Conservation (phyloP, 2,113 vertebrate genomes). For the Scartelaos histophorus region DNA sequence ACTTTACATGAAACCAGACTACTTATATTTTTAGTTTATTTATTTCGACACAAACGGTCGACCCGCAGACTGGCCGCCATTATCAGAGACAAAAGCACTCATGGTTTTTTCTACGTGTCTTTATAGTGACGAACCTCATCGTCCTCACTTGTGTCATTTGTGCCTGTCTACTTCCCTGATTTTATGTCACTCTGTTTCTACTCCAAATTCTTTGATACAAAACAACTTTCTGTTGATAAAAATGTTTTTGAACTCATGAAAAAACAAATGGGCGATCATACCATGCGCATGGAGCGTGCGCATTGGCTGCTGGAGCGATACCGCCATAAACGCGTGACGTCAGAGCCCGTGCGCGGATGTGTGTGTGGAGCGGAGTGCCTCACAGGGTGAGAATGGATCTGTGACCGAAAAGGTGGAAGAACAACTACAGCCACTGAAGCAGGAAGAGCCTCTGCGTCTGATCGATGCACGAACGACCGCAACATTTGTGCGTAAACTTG, state of each 20-base stretch:
- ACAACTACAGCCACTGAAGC: constrained; percentile 30
- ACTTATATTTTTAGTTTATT: neutral
- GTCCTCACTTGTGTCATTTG: neutral
- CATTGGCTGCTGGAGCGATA: constrained; percentile 51
- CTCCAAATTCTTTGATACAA: neutral
- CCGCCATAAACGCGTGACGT: constrained; percentile 67
- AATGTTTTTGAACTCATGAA: constrained; percentile 15
- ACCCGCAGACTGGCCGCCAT: neutral
- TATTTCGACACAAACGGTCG: neutral
- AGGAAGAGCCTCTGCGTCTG: constrained; percentile 8
- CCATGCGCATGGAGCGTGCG: constrained; percentile 48
- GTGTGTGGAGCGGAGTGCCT: constrained; percentile 3
- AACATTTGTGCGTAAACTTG: constrained; percentile 45
- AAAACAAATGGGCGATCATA: constrained; percentile 22
- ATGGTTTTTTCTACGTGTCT: neutral
- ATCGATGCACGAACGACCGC: neutral
- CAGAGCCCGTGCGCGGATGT: constrained; percentile 59
- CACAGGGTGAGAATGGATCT: constrained; percentile 46
- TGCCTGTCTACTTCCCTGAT: neutral
- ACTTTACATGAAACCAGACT: neutral
- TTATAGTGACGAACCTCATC: neutral
- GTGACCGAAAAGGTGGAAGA: constrained; percentile 48
- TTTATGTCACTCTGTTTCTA: neutral
- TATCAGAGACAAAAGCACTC: neutral
- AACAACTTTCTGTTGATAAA: neutral